Evolutionary conservation across 2,797 vertebrate species (phyloP).

Genomic region (Sparus aurata): DNA sequence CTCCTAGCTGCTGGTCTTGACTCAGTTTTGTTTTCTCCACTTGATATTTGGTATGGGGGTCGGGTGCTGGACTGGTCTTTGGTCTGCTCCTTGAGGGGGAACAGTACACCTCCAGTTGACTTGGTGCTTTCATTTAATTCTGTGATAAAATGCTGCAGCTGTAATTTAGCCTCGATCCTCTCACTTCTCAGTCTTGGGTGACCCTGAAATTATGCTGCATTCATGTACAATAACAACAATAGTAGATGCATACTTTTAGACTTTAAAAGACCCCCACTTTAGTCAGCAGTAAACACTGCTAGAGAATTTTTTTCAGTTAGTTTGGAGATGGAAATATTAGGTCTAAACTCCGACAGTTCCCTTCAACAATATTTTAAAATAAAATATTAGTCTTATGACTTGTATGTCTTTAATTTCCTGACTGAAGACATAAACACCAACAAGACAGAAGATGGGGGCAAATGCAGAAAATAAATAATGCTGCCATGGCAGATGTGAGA

Average conservation of each 20-base stretch:
- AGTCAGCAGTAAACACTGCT: not conserved
- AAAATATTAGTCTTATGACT: not conserved
- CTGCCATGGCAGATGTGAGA: not conserved
- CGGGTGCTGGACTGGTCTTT: constrained; percentile 15
- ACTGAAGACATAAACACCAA: not conserved
- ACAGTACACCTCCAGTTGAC: constrained; percentile 22
- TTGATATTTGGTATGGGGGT: constrained; percentile 14
- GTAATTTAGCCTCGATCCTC: constrained; percentile 7
- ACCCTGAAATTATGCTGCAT: constrained; percentile 51
- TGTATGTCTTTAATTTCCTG: not conserved
- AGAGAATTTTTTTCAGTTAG: constrained; percentile 3
- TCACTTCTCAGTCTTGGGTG: constrained; percentile 12
- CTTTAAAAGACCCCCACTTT: not conserved
- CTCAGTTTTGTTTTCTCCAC: constrained; percentile 31
- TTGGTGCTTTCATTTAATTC: not conserved
- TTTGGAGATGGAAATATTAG: not conserved
- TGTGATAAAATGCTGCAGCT: constrained; percentile 11
- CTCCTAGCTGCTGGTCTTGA: constrained; percentile 50
- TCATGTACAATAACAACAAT: constrained; percentile 43
- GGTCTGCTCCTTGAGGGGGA: constrained; percentile 25
- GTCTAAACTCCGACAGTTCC: not conserved
- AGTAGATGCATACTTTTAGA: not conserved
- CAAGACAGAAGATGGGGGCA: not conserved
- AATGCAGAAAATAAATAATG: not conserved
- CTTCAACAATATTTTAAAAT: constrained; percentile 1